A percentile compares a stretch with the other conserved stretches of the same genome.
Conservation (phyloP, 2,113 vertebrate genomes). For the Taurulus bubalis region DNA sequence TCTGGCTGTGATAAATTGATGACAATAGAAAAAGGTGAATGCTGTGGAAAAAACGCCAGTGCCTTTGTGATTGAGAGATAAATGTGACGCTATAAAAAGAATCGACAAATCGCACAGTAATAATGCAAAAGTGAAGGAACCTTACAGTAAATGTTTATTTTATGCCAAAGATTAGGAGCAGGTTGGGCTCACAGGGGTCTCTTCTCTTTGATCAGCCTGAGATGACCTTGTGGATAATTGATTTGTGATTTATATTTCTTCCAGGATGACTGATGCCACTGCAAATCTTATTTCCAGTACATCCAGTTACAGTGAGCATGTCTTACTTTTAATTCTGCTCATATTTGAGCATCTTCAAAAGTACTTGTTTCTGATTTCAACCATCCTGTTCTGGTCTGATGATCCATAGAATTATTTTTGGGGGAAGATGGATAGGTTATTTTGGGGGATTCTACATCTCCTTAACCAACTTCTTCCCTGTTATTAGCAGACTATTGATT, state of each 20-base stretch:
- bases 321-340: neutral
- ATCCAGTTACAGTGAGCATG: neutral
- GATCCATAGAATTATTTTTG: slow-evolving; percentile 50
- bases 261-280: slow-evolving; percentile 11
- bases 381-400: slow-evolving; percentile 37
- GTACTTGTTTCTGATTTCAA: neutral
- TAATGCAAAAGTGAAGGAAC: slow-evolving; percentile 19
- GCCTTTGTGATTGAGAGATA: slow-evolving; percentile 3
- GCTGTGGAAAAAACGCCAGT: neutral
- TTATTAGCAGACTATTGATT: slow-evolving; percentile 18
- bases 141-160: slow-evolving; percentile 17
- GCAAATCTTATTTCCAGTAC: neutral
- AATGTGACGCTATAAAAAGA: slow-evolving; percentile 11
- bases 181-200: neutral
- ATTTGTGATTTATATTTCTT: slow-evolving; percentile 44
- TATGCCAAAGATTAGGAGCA: neutral
- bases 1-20: neutral
- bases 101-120: slow-evolving; percentile 22
- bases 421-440: slow-evolving; percentile 45
- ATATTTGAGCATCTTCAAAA: neutral
- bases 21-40: neutral
- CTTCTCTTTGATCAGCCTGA: slow-evolving; percentile 46
- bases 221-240: slow-evolving; percentile 55
- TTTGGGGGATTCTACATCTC: neutral
- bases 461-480: neutral